phyloP scores from a whole-genome alignment of 2,888 invertebrate genomes.

The Leistus spinibarbis region DNA sequence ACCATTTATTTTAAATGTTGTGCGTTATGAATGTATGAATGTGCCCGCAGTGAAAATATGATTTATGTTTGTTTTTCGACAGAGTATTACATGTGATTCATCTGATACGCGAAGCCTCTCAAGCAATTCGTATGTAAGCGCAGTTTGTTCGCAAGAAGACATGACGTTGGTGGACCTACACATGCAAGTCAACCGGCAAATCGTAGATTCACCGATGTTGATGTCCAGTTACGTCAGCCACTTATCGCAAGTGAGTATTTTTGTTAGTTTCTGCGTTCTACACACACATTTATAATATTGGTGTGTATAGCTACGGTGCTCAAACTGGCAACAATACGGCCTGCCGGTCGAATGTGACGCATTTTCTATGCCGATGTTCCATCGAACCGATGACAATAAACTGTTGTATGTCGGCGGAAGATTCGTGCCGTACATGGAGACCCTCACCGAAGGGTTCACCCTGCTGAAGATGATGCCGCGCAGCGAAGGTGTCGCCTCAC shows the following conservation, averaged over 20 bases:
- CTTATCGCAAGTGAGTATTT: slow-evolving; percentile 74
- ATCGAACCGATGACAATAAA: slow-evolving; percentile 72
- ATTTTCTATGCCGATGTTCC: slow-evolving; percentile 73
- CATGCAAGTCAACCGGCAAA: slow-evolving; percentile 82
- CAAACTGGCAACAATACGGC: slow-evolving; percentile 67
- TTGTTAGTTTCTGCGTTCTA: slow-evolving; percentile 41
- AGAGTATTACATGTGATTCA: slow-evolving; percentile 55
- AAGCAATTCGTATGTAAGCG: slow-evolving; percentile 86
- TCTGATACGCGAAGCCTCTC: slow-evolving; percentile 83
- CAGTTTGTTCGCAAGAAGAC: slow-evolving; percentile 91
- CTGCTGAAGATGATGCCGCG: slow-evolving; percentile 68
- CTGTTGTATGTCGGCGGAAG: slow-evolving; percentile 77
- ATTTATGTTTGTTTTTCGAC: neutral
- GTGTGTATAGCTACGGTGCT: slow-evolving; percentile 61
- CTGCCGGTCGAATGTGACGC: slow-evolving; percentile 56
- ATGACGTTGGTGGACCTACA: slow-evolving; percentile 91
- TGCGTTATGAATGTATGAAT: neutral
- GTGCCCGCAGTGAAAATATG: neutral
- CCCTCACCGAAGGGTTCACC: slow-evolving; percentile 69
- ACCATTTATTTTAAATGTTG: neutral
- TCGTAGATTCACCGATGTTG: slow-evolving; percentile 89
- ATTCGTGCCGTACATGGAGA: slow-evolving; percentile 75
- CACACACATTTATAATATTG: slow-evolving; percentile 21
- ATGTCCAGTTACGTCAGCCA: slow-evolving; percentile 95
- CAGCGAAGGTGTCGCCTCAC: slow-evolving; percentile 50